A percentile compares a stretch with the other conserved stretches of the same genome.
Evolutionary conservation across 2,797 vertebrate genomes (phyloP).

Genomic region (Karalla daura): DNA sequence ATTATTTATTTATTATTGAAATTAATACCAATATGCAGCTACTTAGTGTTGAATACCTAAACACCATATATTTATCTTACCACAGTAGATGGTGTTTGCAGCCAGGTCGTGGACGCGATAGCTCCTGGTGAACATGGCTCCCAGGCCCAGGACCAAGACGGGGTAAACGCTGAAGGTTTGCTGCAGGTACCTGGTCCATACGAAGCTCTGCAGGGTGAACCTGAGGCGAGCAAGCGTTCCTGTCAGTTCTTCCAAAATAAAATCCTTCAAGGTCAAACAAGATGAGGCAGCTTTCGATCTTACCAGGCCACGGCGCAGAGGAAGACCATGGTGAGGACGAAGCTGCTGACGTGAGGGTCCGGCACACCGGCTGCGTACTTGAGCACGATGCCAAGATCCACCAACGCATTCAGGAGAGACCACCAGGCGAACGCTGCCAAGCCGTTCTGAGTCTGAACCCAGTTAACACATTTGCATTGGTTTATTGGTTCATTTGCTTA

Average conservation of each 20-base stretch:
- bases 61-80: too few relatives aligned
- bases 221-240: conserved; percentile 50
- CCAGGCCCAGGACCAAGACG: conserved; percentile 75
- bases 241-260: not conserved
- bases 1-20: too few relatives aligned
- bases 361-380: conserved; percentile 52
- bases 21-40: too few relatives aligned
- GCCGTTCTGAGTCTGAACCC: conserved; percentile 82
- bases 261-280: not conserved
- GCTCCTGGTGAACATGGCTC: conserved; percentile 73
- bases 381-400: conserved; percentile 68
- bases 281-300: conserved; percentile 12
- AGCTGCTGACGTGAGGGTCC: conserved; percentile 65
- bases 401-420: conserved; percentile 68
- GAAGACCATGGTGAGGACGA: conserved; percentile 63
- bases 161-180: conserved; percentile 80
- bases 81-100: conserved; percentile 63
- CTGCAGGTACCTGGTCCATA: conserved; percentile 72
- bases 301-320: conserved; percentile 62
- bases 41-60: too few relatives aligned
- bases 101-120: conserved; percentile 45
- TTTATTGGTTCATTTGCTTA: too few relatives aligned
- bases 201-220: conserved; percentile 79
- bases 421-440: conserved; percentile 76
- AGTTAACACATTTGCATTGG: too few relatives aligned